Conservation (phyloP, 1,140 invertebrate species). For the Araneus ventricosus region DNA sequence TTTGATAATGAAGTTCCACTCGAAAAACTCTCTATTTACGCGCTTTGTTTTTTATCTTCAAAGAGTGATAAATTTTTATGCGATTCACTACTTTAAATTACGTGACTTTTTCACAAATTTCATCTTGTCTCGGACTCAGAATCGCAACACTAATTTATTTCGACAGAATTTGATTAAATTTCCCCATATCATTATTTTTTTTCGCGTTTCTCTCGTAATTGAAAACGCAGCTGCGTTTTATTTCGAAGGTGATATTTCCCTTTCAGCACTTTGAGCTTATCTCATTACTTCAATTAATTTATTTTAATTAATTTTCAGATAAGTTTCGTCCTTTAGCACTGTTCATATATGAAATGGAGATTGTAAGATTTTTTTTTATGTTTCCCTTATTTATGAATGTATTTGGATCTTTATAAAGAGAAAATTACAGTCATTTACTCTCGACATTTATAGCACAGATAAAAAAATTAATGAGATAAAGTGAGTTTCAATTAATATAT, state of each 20-base stretch:
- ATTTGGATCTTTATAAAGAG: too few relatives aligned
- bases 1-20: background rate
- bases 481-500: too few relatives aligned
- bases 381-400: too few relatives aligned
- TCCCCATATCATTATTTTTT: background rate
- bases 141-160: background rate
- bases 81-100: background rate
- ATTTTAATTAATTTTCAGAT: background rate
- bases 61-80: background rate
- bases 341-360: too few relatives aligned
- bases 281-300: background rate
- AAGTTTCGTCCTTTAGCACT: background rate
- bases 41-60: background rate
- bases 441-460: too few relatives aligned
- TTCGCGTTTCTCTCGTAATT: background rate
- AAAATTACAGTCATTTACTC: too few relatives aligned
- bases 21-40: background rate
- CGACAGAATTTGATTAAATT: constrained; percentile 1
- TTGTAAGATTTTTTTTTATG: too few relatives aligned
- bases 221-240: background rate
- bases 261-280: background rate
- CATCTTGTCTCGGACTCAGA: background rate
- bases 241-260: background rate
- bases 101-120: background rate
- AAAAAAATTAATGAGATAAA: too few relatives aligned